phyloP scores from a whole-genome alignment of 2,113 vertebrate species.

The Apistogramma diplotaenia region DNA sequence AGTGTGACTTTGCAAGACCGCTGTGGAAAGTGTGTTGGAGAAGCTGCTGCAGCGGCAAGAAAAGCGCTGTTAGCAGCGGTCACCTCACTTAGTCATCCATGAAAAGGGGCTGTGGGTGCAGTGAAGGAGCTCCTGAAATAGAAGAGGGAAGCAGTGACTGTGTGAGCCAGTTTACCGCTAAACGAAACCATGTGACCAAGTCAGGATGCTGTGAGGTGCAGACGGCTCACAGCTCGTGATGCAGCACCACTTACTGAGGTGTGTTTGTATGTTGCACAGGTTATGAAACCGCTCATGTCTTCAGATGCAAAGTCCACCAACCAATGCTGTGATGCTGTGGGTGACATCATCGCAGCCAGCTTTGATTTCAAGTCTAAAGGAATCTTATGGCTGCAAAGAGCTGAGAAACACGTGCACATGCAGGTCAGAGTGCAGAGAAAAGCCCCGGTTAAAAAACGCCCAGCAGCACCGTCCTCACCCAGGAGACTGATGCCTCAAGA shows the following conservation, averaged over 20 bases:
- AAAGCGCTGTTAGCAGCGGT: background rate
- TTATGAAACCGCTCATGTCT: background rate
- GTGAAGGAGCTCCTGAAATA: background rate
- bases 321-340: background rate
- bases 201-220: background rate
- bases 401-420: background rate
- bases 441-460: background rate
- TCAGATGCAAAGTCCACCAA: background rate
- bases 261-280: background rate
- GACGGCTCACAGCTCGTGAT: too few species aligned
- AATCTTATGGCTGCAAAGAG: background rate
- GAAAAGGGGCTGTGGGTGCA: background rate
- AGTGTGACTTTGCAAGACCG: background rate
- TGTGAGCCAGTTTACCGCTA: background rate
- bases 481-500: background rate
- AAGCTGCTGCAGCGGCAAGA: background rate
- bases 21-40: background rate
- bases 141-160: background rate
- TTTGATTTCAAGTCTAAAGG: background rate
- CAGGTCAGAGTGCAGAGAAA: background rate
- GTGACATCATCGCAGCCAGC: background rate
- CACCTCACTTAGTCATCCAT: background rate
- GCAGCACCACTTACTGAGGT: background rate
- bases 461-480: background rate
- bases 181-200: background rate